Base-by-base conservation (phyloP, 2,113 vertebrate species). In the Grantiella picta region DNA sequence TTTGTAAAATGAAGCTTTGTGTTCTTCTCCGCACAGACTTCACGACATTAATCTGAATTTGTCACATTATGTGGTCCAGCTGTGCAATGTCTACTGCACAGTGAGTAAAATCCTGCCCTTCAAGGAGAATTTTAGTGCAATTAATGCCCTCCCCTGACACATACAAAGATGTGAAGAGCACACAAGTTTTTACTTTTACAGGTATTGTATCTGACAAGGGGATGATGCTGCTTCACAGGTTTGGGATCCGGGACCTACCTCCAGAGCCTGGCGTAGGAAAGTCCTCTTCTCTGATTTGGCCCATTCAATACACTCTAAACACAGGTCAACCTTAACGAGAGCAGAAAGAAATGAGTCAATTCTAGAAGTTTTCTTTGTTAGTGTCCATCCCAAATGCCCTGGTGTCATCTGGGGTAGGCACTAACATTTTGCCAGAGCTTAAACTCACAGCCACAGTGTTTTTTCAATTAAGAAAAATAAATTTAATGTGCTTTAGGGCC, bases 291-390 rank as follows among this genome's bases (percentile, higher is more conserved):
- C 99, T 38, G 98, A 97, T 98, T 99, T 99, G 97, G 99, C 99
- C 99, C 99, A 99, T 81, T 99, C 99, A 24, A 99, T 99, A 97
- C 99, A 99, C 92, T 99, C 99, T 95, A 99, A 98, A 97, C 99
- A 99, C 93, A 99, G 98, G 86, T 99, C 99, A 18, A 98, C 98
- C 98, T 98, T 66, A 16, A 86, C 91, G 69, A 64, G 60, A 93
- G 47, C 27, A 96, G 44, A 96, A 91, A 71, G 82, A 54, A 57
- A 53, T 47, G 3, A 61, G 61, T 42, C 23, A 68, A 2, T 47
- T 27, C 42, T 25, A 15, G 50, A 75, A 23, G 35, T 35, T 27
- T 68, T 7, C 54, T 35, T 18, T 16, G 1, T 6, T 8, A 54
- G 49, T 7, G 23, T 47, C 33, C 14, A 33, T 14, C 40, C 36